These are phyloP conservation scores for Amphimedon queenslandica DNA, from an alignment of 37 sponge, comb jelly and placozoan species.

Conservation along the genomic window DNA sequence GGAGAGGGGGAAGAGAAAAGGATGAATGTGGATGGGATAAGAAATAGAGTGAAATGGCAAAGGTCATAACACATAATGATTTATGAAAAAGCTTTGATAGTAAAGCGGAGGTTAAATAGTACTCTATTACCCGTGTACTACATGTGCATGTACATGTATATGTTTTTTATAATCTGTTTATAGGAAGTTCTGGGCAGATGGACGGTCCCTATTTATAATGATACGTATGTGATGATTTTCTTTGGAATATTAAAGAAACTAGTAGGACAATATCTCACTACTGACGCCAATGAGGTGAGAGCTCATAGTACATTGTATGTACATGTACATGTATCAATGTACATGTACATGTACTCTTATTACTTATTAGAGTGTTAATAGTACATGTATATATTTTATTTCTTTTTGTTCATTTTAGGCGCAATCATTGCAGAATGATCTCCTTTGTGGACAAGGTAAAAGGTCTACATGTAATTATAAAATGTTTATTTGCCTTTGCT, in stretches of 20 bases:
- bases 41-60: too few species aligned
- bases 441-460: conserved; percentile 87
- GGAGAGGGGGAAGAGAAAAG: too few species aligned
- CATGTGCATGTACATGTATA: not conserved
- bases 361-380: too few species aligned
- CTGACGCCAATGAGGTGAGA: conserved; percentile 18
- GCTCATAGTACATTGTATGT: conserved; percentile 1
- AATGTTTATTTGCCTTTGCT: too few species aligned
- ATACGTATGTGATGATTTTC: conserved; percentile 87
- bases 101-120: not conserved
- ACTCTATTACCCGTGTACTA: not conserved
- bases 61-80: not conserved
- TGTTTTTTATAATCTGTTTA: not conserved
- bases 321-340: conserved; percentile 13
- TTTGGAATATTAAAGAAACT: conserved; percentile 83
- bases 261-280: conserved; percentile 39
- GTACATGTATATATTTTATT: too few species aligned
- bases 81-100: too few species aligned
- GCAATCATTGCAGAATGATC: conserved; percentile 82
- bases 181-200: conserved; percentile 75
- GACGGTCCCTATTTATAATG: conserved; percentile 81
- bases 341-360: not conserved
- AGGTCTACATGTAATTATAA: too few species aligned
- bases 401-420: too few species aligned
- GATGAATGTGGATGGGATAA: not conserved